Conservation (phyloP, 23 tunicate species). For the Phallusia fumigata region DNA sequence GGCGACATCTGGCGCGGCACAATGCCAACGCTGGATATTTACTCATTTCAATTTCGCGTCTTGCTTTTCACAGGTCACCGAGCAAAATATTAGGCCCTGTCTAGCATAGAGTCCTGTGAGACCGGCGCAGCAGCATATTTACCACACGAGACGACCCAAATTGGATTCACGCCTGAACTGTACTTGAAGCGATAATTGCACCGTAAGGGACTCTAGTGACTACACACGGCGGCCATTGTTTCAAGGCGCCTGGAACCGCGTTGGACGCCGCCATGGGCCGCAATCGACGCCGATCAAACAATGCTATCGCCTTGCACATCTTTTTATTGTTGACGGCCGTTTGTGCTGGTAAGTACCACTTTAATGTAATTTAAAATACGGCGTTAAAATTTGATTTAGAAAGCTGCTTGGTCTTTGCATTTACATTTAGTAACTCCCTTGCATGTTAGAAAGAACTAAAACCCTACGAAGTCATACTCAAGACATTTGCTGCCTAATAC, state of each 20-base stretch:
- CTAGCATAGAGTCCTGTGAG: background rate
- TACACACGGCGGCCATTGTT: background rate
- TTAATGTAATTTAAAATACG: background rate
- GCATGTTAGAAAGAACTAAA: no score
- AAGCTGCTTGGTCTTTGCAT: background rate
- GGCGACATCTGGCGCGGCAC: no score
- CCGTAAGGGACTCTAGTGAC: background rate
- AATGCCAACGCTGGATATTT: slow-evolving; percentile 1
- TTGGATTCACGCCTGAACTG: slow-evolving; percentile 1
- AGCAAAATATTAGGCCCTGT: background rate
- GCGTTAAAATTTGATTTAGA: slow-evolving; percentile 1
- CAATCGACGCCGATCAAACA: background rate
- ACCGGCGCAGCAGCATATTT: background rate
- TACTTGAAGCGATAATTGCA: background rate
- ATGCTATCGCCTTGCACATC: background rate
- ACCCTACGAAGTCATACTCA: no score
- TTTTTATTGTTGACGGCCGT: background rate
- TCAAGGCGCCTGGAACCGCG: background rate
- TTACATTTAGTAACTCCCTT: no score
- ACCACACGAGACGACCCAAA: slow-evolving; percentile 1
- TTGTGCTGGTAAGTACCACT: background rate
- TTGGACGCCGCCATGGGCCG: background rate
- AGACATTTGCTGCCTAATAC: no score
- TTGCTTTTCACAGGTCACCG: background rate
- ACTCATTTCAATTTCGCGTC: background rate